Conservation (phyloP, 2,797 vertebrate genomes). For the Ispidina picta region DNA sequence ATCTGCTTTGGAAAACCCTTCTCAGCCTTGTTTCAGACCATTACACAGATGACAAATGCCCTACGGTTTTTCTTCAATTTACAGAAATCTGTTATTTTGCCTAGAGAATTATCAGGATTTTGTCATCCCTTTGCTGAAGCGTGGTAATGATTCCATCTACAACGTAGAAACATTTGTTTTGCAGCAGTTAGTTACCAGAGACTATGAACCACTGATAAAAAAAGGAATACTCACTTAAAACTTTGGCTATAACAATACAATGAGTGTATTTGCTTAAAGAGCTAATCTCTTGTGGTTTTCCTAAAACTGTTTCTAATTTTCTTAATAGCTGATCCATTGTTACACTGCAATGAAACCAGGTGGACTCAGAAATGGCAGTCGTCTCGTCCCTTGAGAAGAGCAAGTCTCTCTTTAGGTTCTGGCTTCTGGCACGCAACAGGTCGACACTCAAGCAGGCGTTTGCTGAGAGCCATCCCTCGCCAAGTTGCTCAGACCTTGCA, state of each 20-base stretch:
- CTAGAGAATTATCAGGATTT: not conserved
- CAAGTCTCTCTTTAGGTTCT: conserved; percentile 91
- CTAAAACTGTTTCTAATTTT: not conserved
- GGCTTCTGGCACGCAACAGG: conserved; percentile 98
- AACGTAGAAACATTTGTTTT: fast-evolving
- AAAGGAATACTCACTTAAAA: not conserved
- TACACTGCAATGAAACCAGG: conserved; percentile 89
- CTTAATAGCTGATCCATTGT: conserved; percentile 73
- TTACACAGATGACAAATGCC: not conserved
- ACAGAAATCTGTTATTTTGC: not conserved
- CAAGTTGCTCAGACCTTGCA: conserved; percentile 98
- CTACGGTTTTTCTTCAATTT: not conserved
- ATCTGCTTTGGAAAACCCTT: not conserved
- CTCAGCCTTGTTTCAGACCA: not conserved
- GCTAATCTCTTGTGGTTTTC: not conserved
- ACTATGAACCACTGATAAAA: not conserved
- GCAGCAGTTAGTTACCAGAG: not conserved
- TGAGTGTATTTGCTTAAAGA: not conserved
- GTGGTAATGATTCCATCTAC: fast-evolving
- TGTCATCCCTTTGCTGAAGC: not conserved
- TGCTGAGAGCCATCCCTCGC: conserved; percentile 94
- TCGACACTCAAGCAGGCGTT: conserved; percentile 92
- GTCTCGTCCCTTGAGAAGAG: conserved; percentile 90
- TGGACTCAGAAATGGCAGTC: conserved; percentile 96
- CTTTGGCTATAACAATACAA: not conserved